A percentile compares a stretch with the other conserved stretches of the same genome.
phyloP scores from a whole-genome alignment of 2,113 vertebrate genomes.

The Stictonetta naevosa region DNA sequence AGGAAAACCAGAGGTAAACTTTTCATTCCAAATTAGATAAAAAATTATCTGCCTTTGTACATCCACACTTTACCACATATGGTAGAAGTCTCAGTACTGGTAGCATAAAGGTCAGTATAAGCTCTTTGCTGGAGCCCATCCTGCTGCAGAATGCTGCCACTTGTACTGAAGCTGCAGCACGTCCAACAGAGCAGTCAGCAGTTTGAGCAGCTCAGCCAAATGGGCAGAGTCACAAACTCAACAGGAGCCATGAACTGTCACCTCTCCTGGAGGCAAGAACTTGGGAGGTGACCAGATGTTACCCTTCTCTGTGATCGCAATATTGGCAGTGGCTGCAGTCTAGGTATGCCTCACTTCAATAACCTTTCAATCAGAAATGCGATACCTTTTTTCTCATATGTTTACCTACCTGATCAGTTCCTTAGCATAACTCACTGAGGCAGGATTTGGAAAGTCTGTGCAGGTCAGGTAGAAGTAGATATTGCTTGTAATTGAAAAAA shows the following conservation, averaged over 20 bases:
- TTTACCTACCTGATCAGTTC: not conserved
- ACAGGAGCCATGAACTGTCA: not conserved
- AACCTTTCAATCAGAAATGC: not conserved
- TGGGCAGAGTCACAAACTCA: not conserved
- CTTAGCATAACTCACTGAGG: not conserved
- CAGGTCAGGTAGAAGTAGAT: not conserved
- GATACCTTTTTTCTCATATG: rapidly evolving
- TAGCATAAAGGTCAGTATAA: not conserved
- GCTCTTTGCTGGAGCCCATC: not conserved
- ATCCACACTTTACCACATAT: rapidly evolving
- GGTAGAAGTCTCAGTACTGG: not conserved
- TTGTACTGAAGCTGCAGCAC: not conserved
- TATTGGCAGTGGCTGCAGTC: not conserved
- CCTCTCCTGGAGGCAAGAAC: not conserved
- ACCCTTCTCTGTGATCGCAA: rapidly evolving
- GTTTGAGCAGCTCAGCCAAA: rapidly evolving
- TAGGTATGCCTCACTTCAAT: not conserved
- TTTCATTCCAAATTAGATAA: not conserved
- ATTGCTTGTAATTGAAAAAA: not conserved
- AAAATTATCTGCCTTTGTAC: not conserved
- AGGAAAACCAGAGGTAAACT: not conserved
- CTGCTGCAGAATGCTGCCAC: not conserved
- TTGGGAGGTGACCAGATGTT: not conserved
- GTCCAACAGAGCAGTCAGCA: rapidly evolving
- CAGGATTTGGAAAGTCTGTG: not conserved